Conservation (phyloP, 2,113 vertebrate species). For the Phalacrocorax pelagicus region DNA sequence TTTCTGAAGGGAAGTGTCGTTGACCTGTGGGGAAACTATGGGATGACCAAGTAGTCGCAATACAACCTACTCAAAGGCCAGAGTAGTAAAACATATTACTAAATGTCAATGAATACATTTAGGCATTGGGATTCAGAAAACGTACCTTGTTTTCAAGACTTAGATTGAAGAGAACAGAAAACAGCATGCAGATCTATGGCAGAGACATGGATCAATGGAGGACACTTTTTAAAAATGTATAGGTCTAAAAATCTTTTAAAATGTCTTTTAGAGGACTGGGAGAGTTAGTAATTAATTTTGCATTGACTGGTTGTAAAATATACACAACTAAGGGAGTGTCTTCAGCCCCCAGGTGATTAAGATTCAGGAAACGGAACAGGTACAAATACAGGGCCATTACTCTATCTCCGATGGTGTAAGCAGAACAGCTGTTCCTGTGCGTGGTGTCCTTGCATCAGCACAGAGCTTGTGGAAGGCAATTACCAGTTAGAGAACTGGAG, state of each 20-base stretch:
- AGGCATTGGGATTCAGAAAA: constrained; percentile 30
- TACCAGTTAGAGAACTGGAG: not conserved
- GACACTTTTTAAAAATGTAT: not conserved
- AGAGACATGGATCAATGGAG: constrained; percentile 43
- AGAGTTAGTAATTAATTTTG: constrained; percentile 32
- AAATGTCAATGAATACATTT: constrained; percentile 71
- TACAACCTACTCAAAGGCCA: constrained; percentile 57
- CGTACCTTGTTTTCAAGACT: constrained; percentile 9
- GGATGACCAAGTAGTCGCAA: not conserved
- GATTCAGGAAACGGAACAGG: not conserved
- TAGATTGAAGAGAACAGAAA: constrained; percentile 5
- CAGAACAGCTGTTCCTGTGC: not conserved
- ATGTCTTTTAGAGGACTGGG: not conserved
- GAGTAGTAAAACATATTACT: constrained; percentile 35
- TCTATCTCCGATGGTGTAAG: not conserved
- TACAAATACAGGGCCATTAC: not conserved
- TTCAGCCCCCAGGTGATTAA: not conserved
- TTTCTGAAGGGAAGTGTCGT: not conserved
- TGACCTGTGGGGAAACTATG: constrained; percentile 11
- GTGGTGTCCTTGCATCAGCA: not conserved
- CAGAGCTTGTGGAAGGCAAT: not conserved
- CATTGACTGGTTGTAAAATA: constrained; percentile 25
- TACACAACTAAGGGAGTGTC: not conserved
- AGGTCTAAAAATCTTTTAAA: constrained; percentile 48
- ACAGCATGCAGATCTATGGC: not conserved